Base-by-base conservation (phyloP, 30 jellyfish, hydroid and myxozoan species). In the Calvadosia cruxmelitensis region DNA sequence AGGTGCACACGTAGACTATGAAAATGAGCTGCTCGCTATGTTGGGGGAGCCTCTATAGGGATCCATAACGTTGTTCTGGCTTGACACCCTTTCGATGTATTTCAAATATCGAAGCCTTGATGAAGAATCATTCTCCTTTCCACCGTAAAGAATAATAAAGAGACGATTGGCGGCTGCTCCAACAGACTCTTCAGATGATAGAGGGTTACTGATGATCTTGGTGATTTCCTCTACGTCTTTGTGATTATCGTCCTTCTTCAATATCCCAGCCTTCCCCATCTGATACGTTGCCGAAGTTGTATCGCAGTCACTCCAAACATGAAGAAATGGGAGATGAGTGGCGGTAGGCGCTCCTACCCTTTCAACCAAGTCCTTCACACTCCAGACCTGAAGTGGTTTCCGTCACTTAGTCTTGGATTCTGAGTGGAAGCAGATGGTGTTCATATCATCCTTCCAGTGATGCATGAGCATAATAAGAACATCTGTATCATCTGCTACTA, bases 1-100 rank as follows among this genome's bases (percentile, higher is more conserved):
- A 64, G 57, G 25, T 73, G 72, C 31, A 71, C 83, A 29, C 83
- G 77, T 26, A 31, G 57, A 23, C 67, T 66, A 34, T 63, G 76
- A 25, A 27, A 73, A 48, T 63, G 42, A 20, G 72, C 78, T 28
- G 77, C 75, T n/a, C 77, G 78, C 36, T 74, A 77, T 28, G 84
- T 61, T 61, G 86, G 86, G 50, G 86, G 86, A 29, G 66, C 26
- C 70, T 64, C 50, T 27, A 63, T 72, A 28, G 78, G 79, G 61
- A 35, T 64, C 50, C 64, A 30, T 29, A 64, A 49, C 7, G 57
- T 42, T 20, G 57, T 42, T 5, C 57, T 42, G 7, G 57, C n/a
- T 42, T 42, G 57, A 7, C 20, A 42, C 7, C 57, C 57, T 42
- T 20, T 42, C 57, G 15, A 42, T 42, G 20, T 5, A 42, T 20